phyloP scores from a whole-genome alignment of 2,797 vertebrate genomes.

The Distichodus sexfasciatus region DNA sequence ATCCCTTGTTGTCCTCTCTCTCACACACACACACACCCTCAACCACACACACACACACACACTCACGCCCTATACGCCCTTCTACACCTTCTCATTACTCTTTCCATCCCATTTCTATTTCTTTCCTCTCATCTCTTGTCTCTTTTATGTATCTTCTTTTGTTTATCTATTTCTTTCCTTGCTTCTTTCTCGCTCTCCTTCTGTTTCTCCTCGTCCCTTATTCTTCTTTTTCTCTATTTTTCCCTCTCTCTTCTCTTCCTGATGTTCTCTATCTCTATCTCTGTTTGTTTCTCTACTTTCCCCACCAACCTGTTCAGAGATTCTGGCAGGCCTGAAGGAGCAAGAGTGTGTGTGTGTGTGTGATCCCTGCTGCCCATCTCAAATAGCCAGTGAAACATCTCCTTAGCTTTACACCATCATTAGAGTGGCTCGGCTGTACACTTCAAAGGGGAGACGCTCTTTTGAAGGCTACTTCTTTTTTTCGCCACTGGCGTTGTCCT shows the following conservation, averaged over 20 bases:
- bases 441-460: conserved; percentile 35
- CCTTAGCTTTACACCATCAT: conserved; percentile 29
- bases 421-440: conserved; percentile 24
- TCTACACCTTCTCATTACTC: not conserved
- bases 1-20: not conserved
- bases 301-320: conserved; percentile 13
- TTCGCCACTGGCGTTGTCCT: conserved; percentile 3
- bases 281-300: not conserved
- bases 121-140: not conserved
- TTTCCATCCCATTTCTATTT: not conserved
- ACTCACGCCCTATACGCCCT: not conserved
- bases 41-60: not conserved
- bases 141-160: not conserved
- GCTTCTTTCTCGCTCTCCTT: not conserved
- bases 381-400: conserved; percentile 20
- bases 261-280: not conserved
- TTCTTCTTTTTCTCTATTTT: not conserved
- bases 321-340: not conserved
- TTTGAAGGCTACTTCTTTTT: conserved; percentile 11
- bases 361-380: conserved; percentile 20
- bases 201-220: too few species aligned
- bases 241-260: not conserved
- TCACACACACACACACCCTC: not conserved
- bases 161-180: not conserved
- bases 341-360: conserved; percentile 6